Evolutionary conservation across 2,888 invertebrate genomes (phyloP), one percentile per base, ranked within the genome.

Genomic region (Cremastobaeus sp.): DNA sequence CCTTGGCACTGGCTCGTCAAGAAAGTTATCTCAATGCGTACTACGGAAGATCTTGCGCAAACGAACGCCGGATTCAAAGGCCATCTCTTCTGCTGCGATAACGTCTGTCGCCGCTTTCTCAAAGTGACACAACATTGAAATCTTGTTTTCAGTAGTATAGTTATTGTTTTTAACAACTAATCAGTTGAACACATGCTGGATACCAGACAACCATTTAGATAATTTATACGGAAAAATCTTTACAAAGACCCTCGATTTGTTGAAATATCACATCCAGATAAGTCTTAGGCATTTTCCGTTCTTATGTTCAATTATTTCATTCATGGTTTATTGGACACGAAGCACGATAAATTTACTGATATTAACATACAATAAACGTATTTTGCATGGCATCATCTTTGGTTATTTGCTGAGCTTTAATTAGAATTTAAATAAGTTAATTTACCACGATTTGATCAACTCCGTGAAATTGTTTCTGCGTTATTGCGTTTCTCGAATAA

Each of bases 341-440:
- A 77, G 62, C 76, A 72, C n/a, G n/a, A n/a, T n/a, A 79, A 80
- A 83, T 84, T 82, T 82, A 80, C 79, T 82, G 84, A 82, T 82
- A 80, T 84, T 84, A 84, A 84, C 83, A 82, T 82, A 78, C 82
- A 83, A 84, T 83, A 83, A 84, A 82, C 76, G 81, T 78, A 77
- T 70, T 74, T 65, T 76, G 71, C 70, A 64, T 76, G 71, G 66
- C 69, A 57, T 62, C 72, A 65, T 71, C 74, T 65, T 57, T 25
- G 43, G 39, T 50, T 55, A 47, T 43, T 68, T 66, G 43, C 54
- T n/a, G 12, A 39, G 32, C 21, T 43, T 30, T 74, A 75, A 78
- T 72, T 73, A 77, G 75, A 78, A 76, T 78, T 74, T 78, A 78
- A 78, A 74, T 71, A 76, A 76, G 65, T 74, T 73, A 74, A 76